Conservation (phyloP, 2,113 vertebrate genomes). For the Alethe castanea region DNA sequence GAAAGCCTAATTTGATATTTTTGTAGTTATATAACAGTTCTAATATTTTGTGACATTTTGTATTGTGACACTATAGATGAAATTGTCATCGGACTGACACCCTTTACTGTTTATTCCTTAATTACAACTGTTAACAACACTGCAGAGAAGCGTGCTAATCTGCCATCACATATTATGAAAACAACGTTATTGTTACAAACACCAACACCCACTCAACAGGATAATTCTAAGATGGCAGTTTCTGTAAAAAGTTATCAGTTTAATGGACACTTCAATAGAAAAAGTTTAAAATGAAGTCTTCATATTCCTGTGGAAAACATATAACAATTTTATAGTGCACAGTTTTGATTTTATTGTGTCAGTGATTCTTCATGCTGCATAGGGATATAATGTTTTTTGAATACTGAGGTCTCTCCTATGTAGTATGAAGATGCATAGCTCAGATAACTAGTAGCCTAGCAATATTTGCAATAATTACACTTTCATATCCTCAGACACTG, state of each 20-base stretch:
- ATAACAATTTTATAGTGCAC: not conserved
- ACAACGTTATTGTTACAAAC: constrained; percentile 82
- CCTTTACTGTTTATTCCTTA: constrained; percentile 81
- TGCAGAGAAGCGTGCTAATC: constrained; percentile 78
- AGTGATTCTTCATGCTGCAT: not conserved
- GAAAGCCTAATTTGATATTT: constrained; percentile 75
- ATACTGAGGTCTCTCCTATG: not conserved
- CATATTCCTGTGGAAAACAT: constrained; percentile 4
- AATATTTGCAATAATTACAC: not conserved
- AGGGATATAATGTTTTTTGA: not conserved
- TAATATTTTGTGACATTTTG: constrained; percentile 85
- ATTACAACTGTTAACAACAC: constrained; percentile 83
- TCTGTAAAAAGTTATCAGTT: constrained; percentile 66
- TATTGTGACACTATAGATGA: constrained; percentile 84
- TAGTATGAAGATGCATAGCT: not conserved
- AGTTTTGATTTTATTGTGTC: not conserved
- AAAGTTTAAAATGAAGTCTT: constrained; percentile 59
- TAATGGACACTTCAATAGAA: constrained; percentile 54
- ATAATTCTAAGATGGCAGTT: constrained; percentile 76
- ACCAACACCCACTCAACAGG: constrained; percentile 80
- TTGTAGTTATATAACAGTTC: constrained; percentile 78
- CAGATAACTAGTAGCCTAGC: not conserved
- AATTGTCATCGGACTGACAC: constrained; percentile 84
- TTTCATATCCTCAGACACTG: not conserved
- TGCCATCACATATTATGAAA: constrained; percentile 82